Evolutionary conservation across 2,113 vertebrate species (phyloP).

Genomic region (Romanogobio albipinnatus): DNA sequence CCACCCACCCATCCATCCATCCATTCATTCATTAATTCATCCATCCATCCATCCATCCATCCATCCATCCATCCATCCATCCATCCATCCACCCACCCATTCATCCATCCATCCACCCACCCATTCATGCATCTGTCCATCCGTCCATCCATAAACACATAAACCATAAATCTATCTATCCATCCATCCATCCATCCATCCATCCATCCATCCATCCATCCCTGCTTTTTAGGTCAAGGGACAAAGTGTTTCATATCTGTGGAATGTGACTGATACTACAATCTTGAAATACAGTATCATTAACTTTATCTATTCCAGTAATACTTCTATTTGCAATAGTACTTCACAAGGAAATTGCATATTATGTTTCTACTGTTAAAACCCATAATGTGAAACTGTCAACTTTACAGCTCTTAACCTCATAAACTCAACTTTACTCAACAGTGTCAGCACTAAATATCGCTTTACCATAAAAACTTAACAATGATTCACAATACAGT

Average conservation of each 20-base stretch:
- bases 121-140: no score
- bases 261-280: not conserved
- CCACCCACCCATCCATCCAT: no score
- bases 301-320: not conserved
- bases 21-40: no score
- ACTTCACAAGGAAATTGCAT: constrained; percentile 2
- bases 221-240: not conserved
- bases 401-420: not conserved
- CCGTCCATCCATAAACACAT: no score
- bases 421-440: not conserved
- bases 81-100: no score
- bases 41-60: no score
- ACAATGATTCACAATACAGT: constrained; percentile 1
- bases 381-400: not conserved
- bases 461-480: not conserved
- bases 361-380: not conserved
- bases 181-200: no score
- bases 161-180: no score
- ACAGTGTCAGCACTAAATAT: not conserved
- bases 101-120: no score
- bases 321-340: not conserved
- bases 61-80: no score
- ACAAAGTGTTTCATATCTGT: not conserved
- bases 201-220: no score
- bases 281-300: not conserved